A percentile compares a stretch with the other conserved stretches of the same genome.
These are phyloP conservation scores for Crossaster papposus DNA, from an alignment of 53 echinoderm and acorn worm genomes.

Conservation along the genomic window DNA sequence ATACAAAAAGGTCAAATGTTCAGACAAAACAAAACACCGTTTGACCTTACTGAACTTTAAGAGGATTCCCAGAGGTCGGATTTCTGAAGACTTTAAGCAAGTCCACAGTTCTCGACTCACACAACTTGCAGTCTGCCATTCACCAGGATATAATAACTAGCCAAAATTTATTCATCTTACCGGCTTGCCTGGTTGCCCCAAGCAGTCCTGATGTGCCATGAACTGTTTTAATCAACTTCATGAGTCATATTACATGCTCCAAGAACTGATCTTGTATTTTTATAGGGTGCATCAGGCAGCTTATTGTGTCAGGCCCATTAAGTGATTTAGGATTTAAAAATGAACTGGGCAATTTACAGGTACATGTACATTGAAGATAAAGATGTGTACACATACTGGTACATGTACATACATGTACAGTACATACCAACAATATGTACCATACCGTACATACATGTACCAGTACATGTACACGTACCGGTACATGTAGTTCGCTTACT, in stretches of 20 bases:
- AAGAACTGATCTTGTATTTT: neutral
- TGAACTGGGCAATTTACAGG: no score
- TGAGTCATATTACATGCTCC: slow-evolving; percentile 16
- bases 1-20: neutral
- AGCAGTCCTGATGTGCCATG: neutral
- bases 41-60: neutral
- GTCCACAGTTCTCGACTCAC: neutral
- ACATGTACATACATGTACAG: no score
- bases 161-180: neutral
- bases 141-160: neutral
- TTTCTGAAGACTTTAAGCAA: neutral
- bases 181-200: neutral
- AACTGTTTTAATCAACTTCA: neutral
- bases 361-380: no score
- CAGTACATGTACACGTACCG: no score
- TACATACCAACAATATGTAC: no score
- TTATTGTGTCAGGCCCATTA: neutral
- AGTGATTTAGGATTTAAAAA: no score
- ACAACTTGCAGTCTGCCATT: neutral
- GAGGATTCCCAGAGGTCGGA: neutral
- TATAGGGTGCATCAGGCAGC: neutral
- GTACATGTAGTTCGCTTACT: no score
- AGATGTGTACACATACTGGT: no score
- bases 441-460: no score
- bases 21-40: neutral